Evolutionary conservation across 2,113 vertebrate genomes (phyloP), one percentile per base, ranked within the genome.

Genomic region (Diphyllodes magnificus): DNA sequence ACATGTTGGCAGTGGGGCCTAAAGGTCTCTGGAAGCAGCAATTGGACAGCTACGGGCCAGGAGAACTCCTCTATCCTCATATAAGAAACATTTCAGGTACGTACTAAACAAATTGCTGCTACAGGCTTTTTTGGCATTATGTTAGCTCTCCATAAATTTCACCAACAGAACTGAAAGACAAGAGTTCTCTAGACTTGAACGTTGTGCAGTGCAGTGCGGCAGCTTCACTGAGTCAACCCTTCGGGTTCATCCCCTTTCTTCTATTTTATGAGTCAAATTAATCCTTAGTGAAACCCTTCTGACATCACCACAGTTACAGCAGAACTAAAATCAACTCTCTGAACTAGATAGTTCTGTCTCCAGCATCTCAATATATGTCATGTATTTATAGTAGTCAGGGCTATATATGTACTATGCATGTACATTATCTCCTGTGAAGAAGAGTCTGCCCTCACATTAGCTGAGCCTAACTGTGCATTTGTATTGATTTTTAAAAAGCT

Each of bases 11-110:
- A 56, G 97, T 96, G 30, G 96, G 97, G 47, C 66, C 90, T 79
- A 92, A 96, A n/a, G 97, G 98, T 6, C 95, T 98, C 83, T 98
- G 98, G 98, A 98, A 96, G 68, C 98, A 98, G 63, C 35, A 15
- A 13, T 2, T 98, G 80, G 96, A 98, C 63, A 97, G 63, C 65
- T 98, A 98, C 5, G 96, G 97, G 37, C 96, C 97, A 45, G 97
- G 93, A 93, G 86, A 97, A 66, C 91, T 96, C 37, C 73, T 98
- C 33, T 91, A 57, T 57, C 81, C 97, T 71, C 71, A 95, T 35
- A 86, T 98, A 88, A 84, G 63, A 93, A 96, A 98, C 27, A 93
- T 97, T 53, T 96, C 97, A 98, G 98, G 98, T 98, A 97, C 93
- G 51, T 30, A 72, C 16, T 56, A 73, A 53, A 33, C 20, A 81